phyloP scores from a whole-genome alignment of 2,888 invertebrate genomes.

The Esperia sulphurella region DNA sequence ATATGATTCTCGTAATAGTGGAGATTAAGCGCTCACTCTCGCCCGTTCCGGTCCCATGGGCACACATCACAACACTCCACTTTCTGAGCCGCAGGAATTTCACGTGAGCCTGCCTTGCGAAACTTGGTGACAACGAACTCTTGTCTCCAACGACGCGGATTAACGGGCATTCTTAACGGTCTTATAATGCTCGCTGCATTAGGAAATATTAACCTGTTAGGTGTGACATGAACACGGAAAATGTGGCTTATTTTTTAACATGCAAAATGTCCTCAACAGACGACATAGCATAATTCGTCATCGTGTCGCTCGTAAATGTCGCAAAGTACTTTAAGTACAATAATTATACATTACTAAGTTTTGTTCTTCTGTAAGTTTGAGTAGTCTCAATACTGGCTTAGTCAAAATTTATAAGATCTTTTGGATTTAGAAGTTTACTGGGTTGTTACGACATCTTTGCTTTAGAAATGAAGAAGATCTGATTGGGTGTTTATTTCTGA shows the following conservation, averaged over 20 bases:
- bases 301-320: too few species aligned
- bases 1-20: not conserved
- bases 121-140: conserved; percentile 38
- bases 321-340: too few species aligned
- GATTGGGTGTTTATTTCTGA: too few species aligned
- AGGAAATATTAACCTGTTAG: not conserved
- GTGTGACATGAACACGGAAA: too few species aligned
- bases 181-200: not conserved
- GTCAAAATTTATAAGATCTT: too few species aligned
- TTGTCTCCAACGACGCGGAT: not conserved
- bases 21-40: conserved; percentile 19
- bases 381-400: too few species aligned
- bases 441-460: not conserved
- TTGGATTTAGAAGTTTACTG: too few species aligned
- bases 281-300: too few species aligned
- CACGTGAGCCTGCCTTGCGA: conserved; percentile 30
- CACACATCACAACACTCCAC: conserved; percentile 33
- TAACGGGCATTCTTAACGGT: not conserved
- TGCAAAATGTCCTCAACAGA: too few species aligned
- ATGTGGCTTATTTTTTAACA: too few species aligned
- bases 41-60: conserved; percentile 32
- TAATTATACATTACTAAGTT: too few species aligned
- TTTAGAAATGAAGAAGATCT: not conserved
- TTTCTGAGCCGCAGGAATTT: conserved; percentile 41
- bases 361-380: too few species aligned